Evolutionary conservation across 2,888 invertebrate species (phyloP).

Genomic region (Ramazzottius varieornatus): DNA sequence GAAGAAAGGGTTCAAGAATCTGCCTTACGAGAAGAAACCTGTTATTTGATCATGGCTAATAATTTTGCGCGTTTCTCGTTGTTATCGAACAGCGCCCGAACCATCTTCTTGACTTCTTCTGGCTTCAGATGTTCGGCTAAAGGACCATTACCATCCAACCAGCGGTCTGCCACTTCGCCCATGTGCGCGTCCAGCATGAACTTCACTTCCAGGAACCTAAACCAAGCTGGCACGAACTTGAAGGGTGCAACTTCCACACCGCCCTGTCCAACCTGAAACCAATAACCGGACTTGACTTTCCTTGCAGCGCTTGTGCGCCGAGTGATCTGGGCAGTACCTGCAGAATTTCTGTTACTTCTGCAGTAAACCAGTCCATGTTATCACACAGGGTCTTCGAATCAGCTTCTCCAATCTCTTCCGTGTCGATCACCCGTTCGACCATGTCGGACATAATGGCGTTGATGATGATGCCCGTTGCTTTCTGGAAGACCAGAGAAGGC

Average conservation of each 20-base stretch:
- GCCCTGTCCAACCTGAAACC: not conserved
- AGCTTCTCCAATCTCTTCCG: not conserved
- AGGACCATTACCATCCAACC: not conserved
- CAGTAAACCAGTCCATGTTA: not conserved
- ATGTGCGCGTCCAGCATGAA: slow-evolving; percentile 1
- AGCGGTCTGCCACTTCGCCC: not conserved
- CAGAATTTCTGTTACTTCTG: not conserved
- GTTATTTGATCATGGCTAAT: too few relatives aligned
- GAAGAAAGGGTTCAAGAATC: too few relatives aligned
- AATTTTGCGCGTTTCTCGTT: not conserved
- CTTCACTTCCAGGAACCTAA: not conserved
- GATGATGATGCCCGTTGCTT: not conserved
- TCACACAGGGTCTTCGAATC: not conserved
- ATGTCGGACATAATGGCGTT: not conserved
- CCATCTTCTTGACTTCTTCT: not conserved
- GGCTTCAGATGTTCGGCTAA: not conserved
- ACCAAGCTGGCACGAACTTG: not conserved
- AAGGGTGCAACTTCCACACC: not conserved
- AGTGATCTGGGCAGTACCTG: not conserved
- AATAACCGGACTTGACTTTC: not conserved
- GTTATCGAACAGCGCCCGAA: not conserved
- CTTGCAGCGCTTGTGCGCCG: not conserved
- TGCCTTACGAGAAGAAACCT: too few relatives aligned
- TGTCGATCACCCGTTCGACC: not conserved
- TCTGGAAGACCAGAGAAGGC: not conserved